Base-by-base conservation (phyloP, 2,113 vertebrate species). In the Galbula dea region DNA sequence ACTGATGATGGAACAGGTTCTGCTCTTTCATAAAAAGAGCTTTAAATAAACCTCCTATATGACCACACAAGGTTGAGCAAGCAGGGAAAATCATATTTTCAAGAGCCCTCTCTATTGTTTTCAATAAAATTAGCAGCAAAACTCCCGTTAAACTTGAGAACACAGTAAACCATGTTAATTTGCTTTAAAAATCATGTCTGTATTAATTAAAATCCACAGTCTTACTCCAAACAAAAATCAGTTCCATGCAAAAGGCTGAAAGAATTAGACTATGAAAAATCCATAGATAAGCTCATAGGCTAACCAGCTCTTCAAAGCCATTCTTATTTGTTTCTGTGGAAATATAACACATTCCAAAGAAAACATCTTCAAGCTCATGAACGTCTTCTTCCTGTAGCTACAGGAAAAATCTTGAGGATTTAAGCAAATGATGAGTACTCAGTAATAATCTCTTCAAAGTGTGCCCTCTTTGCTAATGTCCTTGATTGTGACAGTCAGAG, bases 371-470 rank as follows among this genome's bases (percentile, higher is more conserved):
- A 92, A 92, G 54, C 72, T 91, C 75, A 77, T 85, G 93, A 88
- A 94, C 90, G 20, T 91, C n/a, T 63, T 88, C 24, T 83, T 36
- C 92, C 82, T 88, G 34, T 48, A 92, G 86, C 39, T 91, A 81
- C 68, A 71, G 41, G 76, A 90, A 95, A 95, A 82, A 94, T 83
- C 63, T n/a, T 76, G 45, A 95, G 63, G 48, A 89, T 92, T 94
- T 95, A 92, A 94, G 84, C 51, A 88, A 92, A 93, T 0, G 5
- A 79, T 76, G 82, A 89, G 43, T 75, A 63, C 75, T 92, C 65
- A 86, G 78, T 94, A 94, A 93, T 88, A 95, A 86, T 51, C 63
- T 88, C 94, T 95, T 95, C 93, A 96, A 92, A 95, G 82, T 86
- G n/a, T 88, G 39, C 79, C 85, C 72, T 83, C 51, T 83, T n/a